These are phyloP conservation scores for Tor tambroides DNA, from an alignment of 2,113 vertebrate genomes.

Conservation along the genomic window DNA sequence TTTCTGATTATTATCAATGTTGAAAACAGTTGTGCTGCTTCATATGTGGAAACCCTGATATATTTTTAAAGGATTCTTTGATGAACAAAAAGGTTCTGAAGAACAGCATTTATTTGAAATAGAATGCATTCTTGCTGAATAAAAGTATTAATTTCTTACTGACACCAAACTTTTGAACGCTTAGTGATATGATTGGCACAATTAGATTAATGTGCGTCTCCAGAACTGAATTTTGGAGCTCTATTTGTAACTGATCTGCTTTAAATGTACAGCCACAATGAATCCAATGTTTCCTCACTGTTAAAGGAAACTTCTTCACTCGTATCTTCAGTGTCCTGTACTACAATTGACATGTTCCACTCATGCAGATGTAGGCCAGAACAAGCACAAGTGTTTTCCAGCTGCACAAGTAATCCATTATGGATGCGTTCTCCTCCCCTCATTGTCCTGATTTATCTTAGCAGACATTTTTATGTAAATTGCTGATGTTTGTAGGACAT, in stretches of 20 bases:
- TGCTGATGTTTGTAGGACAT: slow-evolving; percentile 65
- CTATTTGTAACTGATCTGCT: not conserved
- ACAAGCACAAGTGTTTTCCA: slow-evolving; percentile 17
- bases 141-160: not conserved
- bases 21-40: too few species aligned
- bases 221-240: not conserved
- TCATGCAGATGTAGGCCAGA: not conserved
- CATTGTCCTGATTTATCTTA: slow-evolving; percentile 60
- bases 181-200: not conserved
- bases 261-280: not conserved
- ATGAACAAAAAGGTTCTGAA: too few species aligned
- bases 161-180: not conserved
- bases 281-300: not conserved
- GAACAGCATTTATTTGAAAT: too few species aligned
- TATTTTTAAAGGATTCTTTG: too few species aligned
- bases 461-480: slow-evolving; percentile 53
- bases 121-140: not conserved
- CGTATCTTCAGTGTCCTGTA: not conserved
- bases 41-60: too few species aligned
- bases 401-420: slow-evolving; percentile 53
- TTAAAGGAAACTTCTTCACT: too few species aligned
- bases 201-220: not conserved
- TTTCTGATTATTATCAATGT: too few species aligned
- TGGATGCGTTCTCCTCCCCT: slow-evolving; percentile 49
- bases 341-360: not conserved